Evolutionary conservation across 2,888 invertebrate genomes (phyloP).

Genomic region (Stenolophus ochropezus): DNA sequence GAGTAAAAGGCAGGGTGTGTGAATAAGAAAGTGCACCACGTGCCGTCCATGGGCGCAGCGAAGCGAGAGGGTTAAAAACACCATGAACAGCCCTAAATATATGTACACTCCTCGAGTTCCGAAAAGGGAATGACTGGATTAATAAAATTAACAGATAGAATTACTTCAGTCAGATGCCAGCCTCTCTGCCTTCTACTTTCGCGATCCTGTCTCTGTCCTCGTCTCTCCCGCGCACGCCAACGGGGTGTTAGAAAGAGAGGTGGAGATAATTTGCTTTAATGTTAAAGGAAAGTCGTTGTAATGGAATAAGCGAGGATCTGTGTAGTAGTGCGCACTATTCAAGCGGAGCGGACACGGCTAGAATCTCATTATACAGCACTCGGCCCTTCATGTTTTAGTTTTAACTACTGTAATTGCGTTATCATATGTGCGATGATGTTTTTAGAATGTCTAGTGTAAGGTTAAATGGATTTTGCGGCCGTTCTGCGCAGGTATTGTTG

Average conservation of each 20-base stretch:
- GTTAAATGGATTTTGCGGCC: slow-evolving; percentile 52
- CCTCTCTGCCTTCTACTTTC: slow-evolving; percentile 65
- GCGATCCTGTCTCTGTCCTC: slow-evolving; percentile 63
- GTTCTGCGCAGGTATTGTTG: slow-evolving; percentile 22
- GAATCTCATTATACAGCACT: slow-evolving; percentile 46
- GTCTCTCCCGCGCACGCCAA: slow-evolving; percentile 31
- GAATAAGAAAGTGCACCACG: too few relatives aligned
- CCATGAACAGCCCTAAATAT: slow-evolving; percentile 59
- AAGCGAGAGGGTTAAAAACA: slow-evolving; percentile 48
- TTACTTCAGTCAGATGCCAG: slow-evolving; percentile 69
- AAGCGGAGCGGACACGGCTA: slow-evolving; percentile 60
- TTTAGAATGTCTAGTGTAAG: slow-evolving; percentile 44
- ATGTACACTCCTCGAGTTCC: slow-evolving; percentile 55
- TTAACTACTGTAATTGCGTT: slow-evolving; percentile 56
- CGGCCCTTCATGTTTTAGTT: slow-evolving; percentile 55
- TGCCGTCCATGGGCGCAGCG: background rate
- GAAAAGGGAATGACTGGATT: slow-evolving; percentile 66
- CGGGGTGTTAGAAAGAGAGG: slow-evolving; percentile 61
- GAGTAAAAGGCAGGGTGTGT: too few relatives aligned
- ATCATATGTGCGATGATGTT: slow-evolving; percentile 56
- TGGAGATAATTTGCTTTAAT: slow-evolving; percentile 69
- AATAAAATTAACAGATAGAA: slow-evolving; percentile 72
- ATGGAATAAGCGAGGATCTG: slow-evolving; percentile 69
- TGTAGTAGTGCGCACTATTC: slow-evolving; percentile 60
- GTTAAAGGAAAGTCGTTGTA: slow-evolving; percentile 71